phyloP scores from a whole-genome alignment of 92 coral and sea anemone genomes.

The Actinernus sp. region DNA sequence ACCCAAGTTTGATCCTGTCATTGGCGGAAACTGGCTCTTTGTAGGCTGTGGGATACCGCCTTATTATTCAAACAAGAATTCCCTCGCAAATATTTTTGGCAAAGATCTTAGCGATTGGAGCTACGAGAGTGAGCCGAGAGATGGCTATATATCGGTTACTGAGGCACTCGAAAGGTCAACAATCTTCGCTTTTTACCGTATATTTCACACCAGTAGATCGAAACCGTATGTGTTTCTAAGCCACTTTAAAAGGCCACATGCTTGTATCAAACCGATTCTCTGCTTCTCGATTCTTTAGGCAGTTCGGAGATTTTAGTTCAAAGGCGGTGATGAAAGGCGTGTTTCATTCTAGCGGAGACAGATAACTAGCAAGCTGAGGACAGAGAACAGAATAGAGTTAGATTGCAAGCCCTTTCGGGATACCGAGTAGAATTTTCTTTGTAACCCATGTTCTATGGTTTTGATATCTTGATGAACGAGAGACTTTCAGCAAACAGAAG shows the following conservation, averaged over 20 bases:
- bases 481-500: too few species aligned
- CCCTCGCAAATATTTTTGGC: neutral
- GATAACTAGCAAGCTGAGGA: too few species aligned
- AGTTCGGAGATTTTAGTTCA: too few species aligned
- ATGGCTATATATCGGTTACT: constrained; percentile 77
- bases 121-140: constrained; percentile 57
- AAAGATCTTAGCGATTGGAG: constrained; percentile 16
- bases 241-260: neutral
- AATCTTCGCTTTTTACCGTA: constrained; percentile 54
- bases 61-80: neutral
- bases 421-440: too few species aligned
- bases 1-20: neutral
- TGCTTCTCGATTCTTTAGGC: too few species aligned
- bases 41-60: constrained; percentile 24
- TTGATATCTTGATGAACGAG: too few species aligned
- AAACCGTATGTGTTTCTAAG: constrained; percentile 19
- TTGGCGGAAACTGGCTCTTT: constrained; percentile 4
- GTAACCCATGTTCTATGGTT: too few species aligned
- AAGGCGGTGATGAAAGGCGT: too few species aligned
- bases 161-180: constrained; percentile 82
- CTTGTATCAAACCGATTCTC: too few species aligned
- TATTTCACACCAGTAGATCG: constrained; percentile 32
- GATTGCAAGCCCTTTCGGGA: too few species aligned
- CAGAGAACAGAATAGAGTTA: too few species aligned
- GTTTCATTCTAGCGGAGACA: too few species aligned